phyloP scores from a whole-genome alignment of 2,113 vertebrate genomes.

The Thunnus maccoyii region DNA sequence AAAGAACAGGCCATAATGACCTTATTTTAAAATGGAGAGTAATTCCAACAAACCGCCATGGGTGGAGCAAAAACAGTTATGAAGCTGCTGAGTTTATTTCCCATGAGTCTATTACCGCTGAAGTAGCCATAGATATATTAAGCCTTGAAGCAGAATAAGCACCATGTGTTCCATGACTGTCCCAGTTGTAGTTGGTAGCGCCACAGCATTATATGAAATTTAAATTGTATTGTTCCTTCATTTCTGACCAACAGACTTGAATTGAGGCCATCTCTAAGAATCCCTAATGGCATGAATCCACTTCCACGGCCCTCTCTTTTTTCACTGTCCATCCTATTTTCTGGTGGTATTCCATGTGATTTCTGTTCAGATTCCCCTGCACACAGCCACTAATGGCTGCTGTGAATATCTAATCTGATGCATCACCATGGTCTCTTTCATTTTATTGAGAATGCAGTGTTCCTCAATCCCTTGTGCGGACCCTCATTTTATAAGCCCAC shows the following conservation, averaged over 20 bases:
- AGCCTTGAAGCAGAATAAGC: conserved; percentile 61
- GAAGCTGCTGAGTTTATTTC: conserved; percentile 74
- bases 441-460: conserved; percentile 37
- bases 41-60: conserved; percentile 71
- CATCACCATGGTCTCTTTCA: conserved; percentile 23
- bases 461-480: conserved; percentile 14
- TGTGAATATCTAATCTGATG: conserved; percentile 53
- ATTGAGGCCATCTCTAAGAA: conserved; percentile 45
- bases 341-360: not conserved
- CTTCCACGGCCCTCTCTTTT: conserved; percentile 14
- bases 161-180: conserved; percentile 41
- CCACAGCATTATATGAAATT: conserved; percentile 47
- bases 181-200: conserved; percentile 32
- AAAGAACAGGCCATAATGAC: conserved; percentile 48
- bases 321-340: conserved; percentile 9
- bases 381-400: conserved; percentile 27
- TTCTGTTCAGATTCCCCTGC: conserved; percentile 36
- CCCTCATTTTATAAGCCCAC: conserved; percentile 40
- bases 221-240: conserved; percentile 60
- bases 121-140: conserved; percentile 73
- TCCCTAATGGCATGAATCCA: conserved; percentile 42
- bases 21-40: conserved; percentile 65
- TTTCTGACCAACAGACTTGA: conserved; percentile 48
- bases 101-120: conserved; percentile 69
- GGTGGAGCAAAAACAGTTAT: conserved; percentile 65